phyloP scores from a whole-genome alignment of 2,113 vertebrate genomes.

The Scartelaos histophorus region DNA sequence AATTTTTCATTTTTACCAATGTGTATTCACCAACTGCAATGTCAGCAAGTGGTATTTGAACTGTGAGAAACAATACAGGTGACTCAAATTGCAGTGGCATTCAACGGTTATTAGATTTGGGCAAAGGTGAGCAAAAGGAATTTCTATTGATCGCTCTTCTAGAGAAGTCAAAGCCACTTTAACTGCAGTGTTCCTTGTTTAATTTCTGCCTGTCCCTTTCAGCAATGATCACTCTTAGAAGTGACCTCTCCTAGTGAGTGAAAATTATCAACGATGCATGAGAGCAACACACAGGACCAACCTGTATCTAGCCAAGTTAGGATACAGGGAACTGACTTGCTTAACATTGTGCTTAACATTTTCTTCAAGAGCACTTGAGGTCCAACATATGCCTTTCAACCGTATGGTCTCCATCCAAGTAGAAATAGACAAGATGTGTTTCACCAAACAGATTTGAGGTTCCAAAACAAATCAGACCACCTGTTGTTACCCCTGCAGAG shows the following conservation, averaged over 20 bases:
- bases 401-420: background rate
- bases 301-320: slow-evolving; percentile 24
- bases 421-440: slow-evolving; percentile 33
- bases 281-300: slow-evolving; percentile 30
- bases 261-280: slow-evolving; percentile 59
- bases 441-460: slow-evolving; percentile 27
- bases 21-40: background rate
- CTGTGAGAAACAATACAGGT: background rate
- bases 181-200: slow-evolving; percentile 45
- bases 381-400: background rate
- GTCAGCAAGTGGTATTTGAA: background rate
- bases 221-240: slow-evolving; percentile 57
- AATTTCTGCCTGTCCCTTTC: slow-evolving; percentile 56
- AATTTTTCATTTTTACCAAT: background rate
- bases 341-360: slow-evolving; percentile 9
- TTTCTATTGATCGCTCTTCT: slow-evolving; percentile 55
- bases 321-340: slow-evolving; percentile 24
- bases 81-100: slow-evolving; percentile 19
- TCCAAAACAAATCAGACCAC: slow-evolving; percentile 29
- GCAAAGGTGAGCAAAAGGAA: slow-evolving; percentile 26
- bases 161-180: slow-evolving; percentile 58
- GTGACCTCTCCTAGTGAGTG: slow-evolving; percentile 64
- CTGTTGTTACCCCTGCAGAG: slow-evolving; percentile 16
- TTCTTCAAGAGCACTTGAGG: background rate
- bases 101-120: slow-evolving; percentile 23